Conservation (phyloP, 2,888 invertebrate genomes). For the Serripes groenlandicus region DNA sequence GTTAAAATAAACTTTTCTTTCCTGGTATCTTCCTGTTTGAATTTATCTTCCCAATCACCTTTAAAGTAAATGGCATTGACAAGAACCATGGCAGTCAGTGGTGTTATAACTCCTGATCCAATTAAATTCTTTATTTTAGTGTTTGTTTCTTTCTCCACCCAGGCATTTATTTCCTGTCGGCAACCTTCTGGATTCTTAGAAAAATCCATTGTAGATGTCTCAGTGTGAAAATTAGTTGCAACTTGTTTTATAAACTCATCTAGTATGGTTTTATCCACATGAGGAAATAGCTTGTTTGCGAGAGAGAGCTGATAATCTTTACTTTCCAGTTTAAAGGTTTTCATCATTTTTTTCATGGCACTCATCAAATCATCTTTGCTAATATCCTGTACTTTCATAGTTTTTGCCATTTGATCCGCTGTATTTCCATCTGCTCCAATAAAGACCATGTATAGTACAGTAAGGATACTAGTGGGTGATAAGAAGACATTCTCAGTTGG, state of each 20-base stretch:
- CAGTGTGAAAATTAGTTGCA: conserved; percentile 67
- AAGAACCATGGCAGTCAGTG: conserved; percentile 84
- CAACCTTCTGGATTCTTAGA: conserved; percentile 82
- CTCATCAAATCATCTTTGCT: conserved; percentile 51
- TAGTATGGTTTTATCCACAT: conserved; percentile 65
- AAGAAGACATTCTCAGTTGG: conserved; percentile 79
- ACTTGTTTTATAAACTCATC: conserved; percentile 72
- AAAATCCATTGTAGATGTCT: conserved; percentile 83
- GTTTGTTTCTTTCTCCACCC: conserved; percentile 94
- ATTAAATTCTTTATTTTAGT: conserved; percentile 93
- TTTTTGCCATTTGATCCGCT: conserved; percentile 77
- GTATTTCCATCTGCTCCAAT: conserved; percentile 86
- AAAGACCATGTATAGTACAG: conserved; percentile 86
- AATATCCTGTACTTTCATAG: conserved; percentile 62
- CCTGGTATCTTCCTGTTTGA: conserved; percentile 88
- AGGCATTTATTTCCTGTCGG: conserved; percentile 90
- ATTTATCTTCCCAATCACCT: conserved; percentile 87
- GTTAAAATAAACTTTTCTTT: conserved; percentile 88
- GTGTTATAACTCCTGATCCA: conserved; percentile 86
- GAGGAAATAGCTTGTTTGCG: conserved; percentile 80
- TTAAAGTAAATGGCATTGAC: conserved; percentile 88
- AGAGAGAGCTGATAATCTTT: conserved; percentile 71
- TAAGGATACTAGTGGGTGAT: conserved; percentile 86
- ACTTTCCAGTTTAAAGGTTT: conserved; percentile 54
- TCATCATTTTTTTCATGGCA: conserved; percentile 65